Percentiles rank a stretch among this genome's conserved stretches.
Conservation (phyloP, 2,888 invertebrate genomes). For the Hirtodrosophila confusa region DNA sequence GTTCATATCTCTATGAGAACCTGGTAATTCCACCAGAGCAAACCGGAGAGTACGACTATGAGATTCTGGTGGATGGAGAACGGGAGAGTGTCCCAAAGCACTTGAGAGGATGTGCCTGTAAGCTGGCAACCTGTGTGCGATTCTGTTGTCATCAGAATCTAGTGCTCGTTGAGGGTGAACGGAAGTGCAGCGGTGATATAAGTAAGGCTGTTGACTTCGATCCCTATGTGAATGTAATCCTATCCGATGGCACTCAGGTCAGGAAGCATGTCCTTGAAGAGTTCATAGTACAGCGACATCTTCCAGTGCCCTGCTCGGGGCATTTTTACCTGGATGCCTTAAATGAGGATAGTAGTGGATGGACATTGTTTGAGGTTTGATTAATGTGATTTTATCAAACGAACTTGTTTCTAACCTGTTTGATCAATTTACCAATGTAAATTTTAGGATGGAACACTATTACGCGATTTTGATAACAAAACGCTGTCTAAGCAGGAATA, state of each 20-base stretch:
- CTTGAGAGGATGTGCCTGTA: conserved; percentile 72
- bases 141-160: conserved; percentile 62
- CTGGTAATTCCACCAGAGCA: conserved; percentile 58
- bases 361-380: conserved; percentile 44
- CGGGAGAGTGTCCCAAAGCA: conserved; percentile 28
- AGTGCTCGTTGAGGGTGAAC: neutral
- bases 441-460: conserved; percentile 33
- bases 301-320: conserved; percentile 40
- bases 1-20: conserved; percentile 62
- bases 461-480: neutral
- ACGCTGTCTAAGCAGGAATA: conserved; percentile 33
- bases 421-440: neutral
- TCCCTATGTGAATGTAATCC: conserved; percentile 34
- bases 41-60: conserved; percentile 57
- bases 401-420: no score
- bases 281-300: conserved; percentile 39
- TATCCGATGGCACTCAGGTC: conserved; percentile 6
- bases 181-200: conserved; percentile 18
- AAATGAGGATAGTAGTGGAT: conserved; percentile 17
- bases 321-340: conserved; percentile 28
- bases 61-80: conserved; percentile 24
- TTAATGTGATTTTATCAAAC: no score
- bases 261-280: conserved; percentile 18
- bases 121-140: conserved; percentile 76
- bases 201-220: neutral